Conservation (phyloP, 30 jellyfish, hydroid and myxozoan genomes). For the Nemopilema nomurai region DNA sequence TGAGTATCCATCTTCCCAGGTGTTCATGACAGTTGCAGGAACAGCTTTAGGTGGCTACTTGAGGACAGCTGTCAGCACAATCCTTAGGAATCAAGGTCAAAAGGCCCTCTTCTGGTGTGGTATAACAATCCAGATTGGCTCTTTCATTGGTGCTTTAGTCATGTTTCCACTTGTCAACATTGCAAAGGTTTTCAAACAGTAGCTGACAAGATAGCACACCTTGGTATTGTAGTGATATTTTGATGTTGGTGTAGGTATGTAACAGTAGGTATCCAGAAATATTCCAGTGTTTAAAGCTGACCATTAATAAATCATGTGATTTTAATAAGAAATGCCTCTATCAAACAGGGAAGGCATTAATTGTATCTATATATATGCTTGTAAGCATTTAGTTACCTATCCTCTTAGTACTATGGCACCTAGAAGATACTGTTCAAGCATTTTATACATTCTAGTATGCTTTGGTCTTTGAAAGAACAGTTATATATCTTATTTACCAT, state of each 20-base stretch:
- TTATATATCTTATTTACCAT: background rate
- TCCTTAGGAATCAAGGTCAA: slow-evolving; percentile 84
- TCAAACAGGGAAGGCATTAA: background rate
- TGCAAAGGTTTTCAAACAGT: slow-evolving; percentile 60
- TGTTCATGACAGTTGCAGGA: slow-evolving; percentile 56
- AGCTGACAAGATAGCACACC: background rate
- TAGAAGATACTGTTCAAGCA: background rate
- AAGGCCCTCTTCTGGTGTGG: slow-evolving; percentile 92
- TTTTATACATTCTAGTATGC: background rate
- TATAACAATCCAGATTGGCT: slow-evolving; percentile 88
- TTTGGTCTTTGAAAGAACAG: background rate
- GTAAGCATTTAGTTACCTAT: background rate
- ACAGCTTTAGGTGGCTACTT: slow-evolving; percentile 82
- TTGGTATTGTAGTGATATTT: background rate
- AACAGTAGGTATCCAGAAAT: background rate
- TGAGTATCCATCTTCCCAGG: slow-evolving; percentile 26
- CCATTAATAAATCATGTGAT: background rate
- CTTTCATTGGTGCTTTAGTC: slow-evolving; percentile 81
- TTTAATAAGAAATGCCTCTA: background rate
- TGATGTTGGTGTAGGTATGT: background rate
- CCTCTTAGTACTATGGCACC: background rate
- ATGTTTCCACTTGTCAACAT: slow-evolving; percentile 76
- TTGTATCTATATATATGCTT: no score
- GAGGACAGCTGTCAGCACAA: slow-evolving; percentile 82
- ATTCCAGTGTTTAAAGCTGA: background rate